Percentiles rank a stretch among this genome's conserved stretches.
phyloP scores from a whole-genome alignment of 2,113 vertebrate genomes.

The Lonchura striata region DNA sequence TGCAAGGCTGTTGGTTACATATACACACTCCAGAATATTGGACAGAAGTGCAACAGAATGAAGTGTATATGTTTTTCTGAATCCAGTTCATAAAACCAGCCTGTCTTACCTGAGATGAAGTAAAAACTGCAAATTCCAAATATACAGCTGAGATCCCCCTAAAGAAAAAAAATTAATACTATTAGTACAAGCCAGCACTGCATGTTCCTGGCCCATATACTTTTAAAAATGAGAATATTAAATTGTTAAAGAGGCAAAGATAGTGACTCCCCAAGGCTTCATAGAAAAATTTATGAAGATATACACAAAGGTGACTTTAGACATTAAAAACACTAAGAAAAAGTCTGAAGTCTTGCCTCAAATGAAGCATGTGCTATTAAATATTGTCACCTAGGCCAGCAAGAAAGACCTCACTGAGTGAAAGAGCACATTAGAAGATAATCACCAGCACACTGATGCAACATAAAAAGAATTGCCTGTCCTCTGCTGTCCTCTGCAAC shows the following conservation, averaged over 20 bases:
- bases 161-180: neutral
- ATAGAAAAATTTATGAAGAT: neutral
- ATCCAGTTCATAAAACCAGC: neutral
- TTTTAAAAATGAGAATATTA: conserved; percentile 20
- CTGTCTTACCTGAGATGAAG: neutral
- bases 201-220: neutral
- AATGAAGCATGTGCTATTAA: conserved; percentile 25
- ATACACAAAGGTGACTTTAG: conserved; percentile 44
- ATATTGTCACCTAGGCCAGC: conserved; percentile 16
- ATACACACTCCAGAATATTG: neutral
- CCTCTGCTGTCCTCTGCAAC: neutral
- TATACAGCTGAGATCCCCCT: neutral
- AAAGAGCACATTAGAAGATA: neutral
- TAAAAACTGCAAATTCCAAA: neutral
- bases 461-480: neutral
- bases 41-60: neutral
- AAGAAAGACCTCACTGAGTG: neutral
- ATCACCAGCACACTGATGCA: neutral
- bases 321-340: conserved; percentile 20
- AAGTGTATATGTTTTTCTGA: neutral
- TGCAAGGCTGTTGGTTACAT: neutral
- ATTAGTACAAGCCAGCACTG: neutral
- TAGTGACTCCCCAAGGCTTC: conserved; percentile 26
- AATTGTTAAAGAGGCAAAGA: neutral
- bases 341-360: conserved; percentile 7